These are phyloP conservation scores for Pseudoatta argentina DNA, from an alignment of 1,140 invertebrate genomes.

Conservation along the genomic window DNA sequence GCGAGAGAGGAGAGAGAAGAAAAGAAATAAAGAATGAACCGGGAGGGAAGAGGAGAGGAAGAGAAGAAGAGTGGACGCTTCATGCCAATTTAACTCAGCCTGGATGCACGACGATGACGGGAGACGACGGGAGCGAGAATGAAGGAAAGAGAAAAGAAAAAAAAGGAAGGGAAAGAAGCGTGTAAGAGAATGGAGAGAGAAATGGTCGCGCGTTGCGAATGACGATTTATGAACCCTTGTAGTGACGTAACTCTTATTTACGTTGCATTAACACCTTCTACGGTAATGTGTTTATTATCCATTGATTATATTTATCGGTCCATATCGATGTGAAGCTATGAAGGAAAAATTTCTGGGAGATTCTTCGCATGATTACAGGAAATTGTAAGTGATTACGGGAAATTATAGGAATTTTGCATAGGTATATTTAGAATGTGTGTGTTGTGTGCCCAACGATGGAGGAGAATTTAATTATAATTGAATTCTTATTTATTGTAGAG, in stretches of 20 bases:
- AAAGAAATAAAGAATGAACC: background rate
- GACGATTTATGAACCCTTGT: conserved; percentile 27
- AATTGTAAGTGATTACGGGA: background rate
- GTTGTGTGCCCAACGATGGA: background rate
- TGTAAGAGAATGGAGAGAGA: conserved; percentile 27
- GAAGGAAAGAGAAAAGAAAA: conserved; percentile 7
- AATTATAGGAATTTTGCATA: background rate
- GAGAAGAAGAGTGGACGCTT: conserved; percentile 80
- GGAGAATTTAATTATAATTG: background rate
- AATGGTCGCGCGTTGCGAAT: conserved; percentile 24
- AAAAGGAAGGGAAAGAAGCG: conserved; percentile 16
- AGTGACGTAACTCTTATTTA: conserved; percentile 26
- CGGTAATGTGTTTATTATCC: background rate
- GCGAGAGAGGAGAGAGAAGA: background rate
- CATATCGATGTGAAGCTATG: background rate
- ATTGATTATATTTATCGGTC: conserved; percentile 10
- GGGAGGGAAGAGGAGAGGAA: conserved; percentile 17
- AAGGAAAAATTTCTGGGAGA: background rate
- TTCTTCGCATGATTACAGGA: background rate
- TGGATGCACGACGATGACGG: conserved; percentile 48
- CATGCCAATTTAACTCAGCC: conserved; percentile 84
- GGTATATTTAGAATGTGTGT: no score
- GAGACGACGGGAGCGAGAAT: conserved; percentile 24
- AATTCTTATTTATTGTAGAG: background rate
- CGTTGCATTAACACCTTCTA: background rate